A percentile compares a stretch with the other conserved stretches of the same genome.
phyloP scores from a whole-genome alignment of 2,888 invertebrate species.

The Hartigia nigra region DNA sequence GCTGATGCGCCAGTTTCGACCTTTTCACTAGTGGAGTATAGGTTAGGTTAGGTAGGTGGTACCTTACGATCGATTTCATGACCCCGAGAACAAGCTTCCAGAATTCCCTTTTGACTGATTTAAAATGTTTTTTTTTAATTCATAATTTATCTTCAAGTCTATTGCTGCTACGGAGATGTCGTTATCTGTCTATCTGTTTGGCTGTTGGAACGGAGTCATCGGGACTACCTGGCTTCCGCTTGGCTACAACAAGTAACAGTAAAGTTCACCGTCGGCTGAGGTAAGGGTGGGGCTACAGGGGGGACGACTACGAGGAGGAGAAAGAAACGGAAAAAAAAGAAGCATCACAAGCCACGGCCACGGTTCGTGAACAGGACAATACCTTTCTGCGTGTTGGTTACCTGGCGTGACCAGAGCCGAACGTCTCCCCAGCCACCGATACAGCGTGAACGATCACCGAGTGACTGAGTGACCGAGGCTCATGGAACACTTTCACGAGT shows the following conservation, averaged over 20 bases:
- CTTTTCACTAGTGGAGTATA: background rate
- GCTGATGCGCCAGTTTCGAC: background rate
- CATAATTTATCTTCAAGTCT: background rate
- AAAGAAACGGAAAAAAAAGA: background rate
- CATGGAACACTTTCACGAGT: slow-evolving; percentile 1
- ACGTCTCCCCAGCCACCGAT: background rate
- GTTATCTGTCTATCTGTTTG: background rate
- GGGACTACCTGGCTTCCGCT: background rate
- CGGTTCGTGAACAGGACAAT: background rate
- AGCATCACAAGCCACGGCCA: background rate
- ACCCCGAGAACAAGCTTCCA: background rate
- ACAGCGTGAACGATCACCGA: background rate
- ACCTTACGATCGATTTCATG: background rate
- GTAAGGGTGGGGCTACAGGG: background rate
- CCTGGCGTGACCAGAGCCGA: background rate
- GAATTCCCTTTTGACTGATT: background rate
- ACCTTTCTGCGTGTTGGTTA: background rate
- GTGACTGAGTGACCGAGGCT: slow-evolving; percentile 6
- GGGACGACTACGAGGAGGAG: no score
- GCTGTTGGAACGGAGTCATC: background rate
- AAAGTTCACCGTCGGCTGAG: background rate
- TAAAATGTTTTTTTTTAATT: background rate
- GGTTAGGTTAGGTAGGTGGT: background rate
- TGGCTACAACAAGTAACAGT: background rate
- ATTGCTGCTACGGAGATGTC: background rate